A percentile compares a stretch with the other conserved stretches of the same genome.
These are phyloP conservation scores for Halictus ligatus DNA, from an alignment of 2,888 invertebrate genomes.

Conservation along the genomic window DNA sequence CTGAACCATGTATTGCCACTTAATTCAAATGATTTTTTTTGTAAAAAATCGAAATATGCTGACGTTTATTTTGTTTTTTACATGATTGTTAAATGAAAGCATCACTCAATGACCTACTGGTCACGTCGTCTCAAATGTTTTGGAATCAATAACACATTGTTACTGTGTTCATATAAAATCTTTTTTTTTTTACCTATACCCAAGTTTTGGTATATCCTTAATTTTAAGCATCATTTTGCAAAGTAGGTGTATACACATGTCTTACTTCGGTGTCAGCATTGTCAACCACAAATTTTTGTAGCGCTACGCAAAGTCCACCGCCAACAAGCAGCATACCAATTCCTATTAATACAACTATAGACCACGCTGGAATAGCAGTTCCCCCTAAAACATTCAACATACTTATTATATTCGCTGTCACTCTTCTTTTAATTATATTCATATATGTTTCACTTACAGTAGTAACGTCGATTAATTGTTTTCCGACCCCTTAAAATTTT, in stretches of 20 bases:
- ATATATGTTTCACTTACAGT: slow-evolving; percentile 87
- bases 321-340: slow-evolving; percentile 90
- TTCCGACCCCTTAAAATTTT: slow-evolving; percentile 92
- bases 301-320: slow-evolving; percentile 88
- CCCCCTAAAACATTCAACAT: slow-evolving; percentile 85
- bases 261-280: slow-evolving; percentile 85
- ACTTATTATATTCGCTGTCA: background rate
- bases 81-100: background rate
- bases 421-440: background rate
- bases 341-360: slow-evolving; percentile 89
- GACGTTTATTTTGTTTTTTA: background rate
- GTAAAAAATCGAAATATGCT: background rate
- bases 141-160: slow-evolving; percentile 27
- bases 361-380: slow-evolving; percentile 91
- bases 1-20: background rate
- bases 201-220: slow-evolving; percentile 3
- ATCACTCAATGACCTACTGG: background rate
- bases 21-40: background rate
- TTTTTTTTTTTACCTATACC: slow-evolving; percentile 12
- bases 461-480: slow-evolving; percentile 91
- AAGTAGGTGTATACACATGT: slow-evolving; percentile 86
- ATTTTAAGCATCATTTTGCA: slow-evolving; percentile 85
- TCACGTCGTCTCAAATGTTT: background rate
- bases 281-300: slow-evolving; percentile 89
- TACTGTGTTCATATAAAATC: slow-evolving; percentile 62